Conservation (phyloP, 2,888 invertebrate genomes). For the Mimachlamys varia region DNA sequence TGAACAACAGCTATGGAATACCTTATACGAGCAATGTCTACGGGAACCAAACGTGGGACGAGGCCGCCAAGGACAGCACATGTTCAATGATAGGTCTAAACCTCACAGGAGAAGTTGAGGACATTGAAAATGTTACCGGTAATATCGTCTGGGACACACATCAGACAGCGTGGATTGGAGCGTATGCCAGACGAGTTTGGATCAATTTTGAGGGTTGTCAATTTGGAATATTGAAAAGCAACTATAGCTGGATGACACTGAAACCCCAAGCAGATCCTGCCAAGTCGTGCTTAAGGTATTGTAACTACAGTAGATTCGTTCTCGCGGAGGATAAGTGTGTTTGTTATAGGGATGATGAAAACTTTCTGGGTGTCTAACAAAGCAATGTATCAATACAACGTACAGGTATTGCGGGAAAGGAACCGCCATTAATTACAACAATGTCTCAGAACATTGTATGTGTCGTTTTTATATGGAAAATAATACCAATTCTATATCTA, state of each 20-base stretch:
- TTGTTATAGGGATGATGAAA: not conserved
- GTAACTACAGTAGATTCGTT: not conserved
- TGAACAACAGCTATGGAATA: too few species aligned
- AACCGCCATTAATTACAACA: too few species aligned
- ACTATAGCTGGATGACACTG: not conserved
- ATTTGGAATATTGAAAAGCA: not conserved
- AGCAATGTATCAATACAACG: not conserved
- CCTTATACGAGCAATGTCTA: too few species aligned
- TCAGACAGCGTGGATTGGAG: not conserved
- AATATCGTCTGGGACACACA: not conserved
- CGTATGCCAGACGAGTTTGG: conserved; percentile 10
- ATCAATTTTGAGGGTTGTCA: conserved; percentile 9
- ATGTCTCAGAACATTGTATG: too few species aligned
- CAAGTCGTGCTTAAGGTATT: not conserved
- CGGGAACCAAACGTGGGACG: too few species aligned
- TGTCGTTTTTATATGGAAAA: too few species aligned
- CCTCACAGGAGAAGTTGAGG: too few species aligned
- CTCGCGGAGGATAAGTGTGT: not conserved
- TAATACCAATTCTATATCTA: too few species aligned
- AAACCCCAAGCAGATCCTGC: not conserved
- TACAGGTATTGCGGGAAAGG: too few species aligned
- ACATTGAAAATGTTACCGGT: too few species aligned
- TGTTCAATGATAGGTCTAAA: too few species aligned
- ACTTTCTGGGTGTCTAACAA: not conserved
- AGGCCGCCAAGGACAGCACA: too few species aligned